phyloP scores from a whole-genome alignment of 2,888 invertebrate genomes.

The Listrodromus nycthemerus region DNA sequence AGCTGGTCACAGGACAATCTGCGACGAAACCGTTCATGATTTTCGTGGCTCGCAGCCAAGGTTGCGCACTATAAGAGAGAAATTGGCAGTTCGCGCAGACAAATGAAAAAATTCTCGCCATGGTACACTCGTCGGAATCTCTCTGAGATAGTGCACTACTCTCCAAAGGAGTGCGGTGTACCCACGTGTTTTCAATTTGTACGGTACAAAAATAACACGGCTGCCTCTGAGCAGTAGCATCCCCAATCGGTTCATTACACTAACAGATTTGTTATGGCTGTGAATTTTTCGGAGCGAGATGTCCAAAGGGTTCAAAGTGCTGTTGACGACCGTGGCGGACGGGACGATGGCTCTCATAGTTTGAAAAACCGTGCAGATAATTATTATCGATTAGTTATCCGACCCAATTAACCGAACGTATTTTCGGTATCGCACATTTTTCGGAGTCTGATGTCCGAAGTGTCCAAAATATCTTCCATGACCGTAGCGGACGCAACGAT shows the following conservation, averaged over 20 bases:
- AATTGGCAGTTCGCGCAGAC: neutral
- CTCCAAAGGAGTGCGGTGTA: constrained; percentile 22
- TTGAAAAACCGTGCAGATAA: constrained; percentile 35
- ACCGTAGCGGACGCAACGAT: neutral
- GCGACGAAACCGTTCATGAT: neutral
- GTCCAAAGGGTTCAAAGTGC: constrained; percentile 37
- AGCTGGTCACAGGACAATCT: neutral
- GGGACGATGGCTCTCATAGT: neutral
- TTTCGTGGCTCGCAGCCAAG: neutral
- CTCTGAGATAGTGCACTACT: constrained; percentile 11
- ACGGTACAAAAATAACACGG: constrained; percentile 59
- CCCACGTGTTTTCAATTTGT: constrained; percentile 63
- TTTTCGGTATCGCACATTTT: constrained; percentile 18
- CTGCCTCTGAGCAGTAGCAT: constrained; percentile 25
- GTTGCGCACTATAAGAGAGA: neutral
- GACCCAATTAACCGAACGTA: constrained; percentile 22
- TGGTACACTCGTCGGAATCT: constrained; percentile 7
- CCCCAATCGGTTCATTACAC: constrained; percentile 53
- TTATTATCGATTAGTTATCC: constrained; percentile 52
- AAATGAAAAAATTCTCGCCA: constrained; percentile 4
- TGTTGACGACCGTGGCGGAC: constrained; percentile 28
- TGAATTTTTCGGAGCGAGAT: constrained; percentile 46
- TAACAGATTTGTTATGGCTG: constrained; percentile 39
- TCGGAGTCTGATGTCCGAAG: constrained; percentile 31
- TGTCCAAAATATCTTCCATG: constrained; percentile 36